These are phyloP conservation scores for Microchrysa polita DNA, from an alignment of 2,888 invertebrate genomes.

Conservation along the genomic window DNA sequence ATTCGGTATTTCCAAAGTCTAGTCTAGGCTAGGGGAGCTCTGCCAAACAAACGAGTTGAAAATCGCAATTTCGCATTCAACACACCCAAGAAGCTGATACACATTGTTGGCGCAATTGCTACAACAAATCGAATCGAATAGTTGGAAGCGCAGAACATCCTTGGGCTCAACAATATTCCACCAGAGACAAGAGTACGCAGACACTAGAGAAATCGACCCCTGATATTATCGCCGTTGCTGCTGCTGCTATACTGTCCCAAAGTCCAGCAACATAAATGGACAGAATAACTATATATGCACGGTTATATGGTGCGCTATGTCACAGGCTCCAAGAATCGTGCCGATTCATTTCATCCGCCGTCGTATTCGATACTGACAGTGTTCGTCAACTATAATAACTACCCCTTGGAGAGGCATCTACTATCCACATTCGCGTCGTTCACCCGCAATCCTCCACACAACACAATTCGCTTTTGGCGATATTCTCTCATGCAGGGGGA, in stretches of 20 bases:
- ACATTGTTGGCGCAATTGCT: conserved; percentile 24
- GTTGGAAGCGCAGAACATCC: conserved; percentile 28
- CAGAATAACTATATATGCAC: conserved; percentile 17
- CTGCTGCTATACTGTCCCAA: no score
- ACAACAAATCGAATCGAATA: conserved; percentile 26
- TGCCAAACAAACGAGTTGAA: neutral
- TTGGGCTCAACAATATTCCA: neutral
- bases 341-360: conserved; percentile 1
- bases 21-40: no score
- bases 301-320: no score
- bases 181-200: no score
- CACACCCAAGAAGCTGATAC: conserved; percentile 14
- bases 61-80: conserved; percentile 29
- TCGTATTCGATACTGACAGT: conserved; percentile 33
- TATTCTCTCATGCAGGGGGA: neutral
- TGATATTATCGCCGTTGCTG: neutral
- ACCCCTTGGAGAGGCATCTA: conserved; percentile 22
- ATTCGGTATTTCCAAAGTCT: conserved; percentile 15
- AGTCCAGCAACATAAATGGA: conserved; percentile 21
- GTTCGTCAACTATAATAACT: conserved; percentile 7
- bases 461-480: neutral
- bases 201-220: neutral
- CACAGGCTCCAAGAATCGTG: no score
- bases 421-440: neutral
- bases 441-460: neutral